Evolutionary conservation across 2,888 invertebrate genomes (phyloP).

Genomic region (Lordiphosa fenestrarum): DNA sequence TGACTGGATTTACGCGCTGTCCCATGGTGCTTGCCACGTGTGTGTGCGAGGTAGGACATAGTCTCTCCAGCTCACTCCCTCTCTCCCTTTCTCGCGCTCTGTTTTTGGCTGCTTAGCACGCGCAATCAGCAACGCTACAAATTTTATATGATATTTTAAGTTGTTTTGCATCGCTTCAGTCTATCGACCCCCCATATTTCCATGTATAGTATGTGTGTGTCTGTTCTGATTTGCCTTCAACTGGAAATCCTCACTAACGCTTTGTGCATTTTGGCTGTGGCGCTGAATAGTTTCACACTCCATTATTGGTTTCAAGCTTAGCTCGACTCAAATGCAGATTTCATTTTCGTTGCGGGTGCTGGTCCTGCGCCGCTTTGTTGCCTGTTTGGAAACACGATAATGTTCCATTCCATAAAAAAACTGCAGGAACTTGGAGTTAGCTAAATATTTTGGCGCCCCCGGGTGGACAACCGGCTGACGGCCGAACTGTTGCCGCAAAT

Average conservation of each 20-base stretch:
- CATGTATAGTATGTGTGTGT: too few relatives aligned
- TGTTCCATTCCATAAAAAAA: too few relatives aligned
- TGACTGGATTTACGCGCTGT: conserved; percentile 66
- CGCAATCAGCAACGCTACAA: conserved; percentile 70
- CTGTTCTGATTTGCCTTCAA: conserved; percentile 60
- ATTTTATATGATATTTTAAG: conserved; percentile 73
- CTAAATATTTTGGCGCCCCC: too few relatives aligned
- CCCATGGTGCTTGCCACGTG: conserved; percentile 22
- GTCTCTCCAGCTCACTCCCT: conserved; percentile 1
- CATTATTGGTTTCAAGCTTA: conserved; percentile 10
- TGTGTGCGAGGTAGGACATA: conserved; percentile 3
- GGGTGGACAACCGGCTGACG: too few relatives aligned
- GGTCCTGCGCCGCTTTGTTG: neutral
- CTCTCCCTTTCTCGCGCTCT: neutral
- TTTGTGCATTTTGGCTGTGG: conserved; percentile 53
- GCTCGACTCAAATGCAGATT: conserved; percentile 28
- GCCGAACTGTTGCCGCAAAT: too few relatives aligned
- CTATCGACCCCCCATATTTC: conserved; percentile 8
- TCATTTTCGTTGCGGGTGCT: conserved; percentile 14
- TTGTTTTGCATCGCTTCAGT: conserved; percentile 63
- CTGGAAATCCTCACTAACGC: conserved; percentile 40
- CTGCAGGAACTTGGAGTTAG: too few relatives aligned
- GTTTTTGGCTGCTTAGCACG: conserved; percentile 53
- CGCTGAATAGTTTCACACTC: conserved; percentile 40
- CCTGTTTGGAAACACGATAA: neutral